Evolutionary conservation across 2,113 vertebrate genomes (phyloP).

Genomic region (Callospermophilus lateralis): DNA sequence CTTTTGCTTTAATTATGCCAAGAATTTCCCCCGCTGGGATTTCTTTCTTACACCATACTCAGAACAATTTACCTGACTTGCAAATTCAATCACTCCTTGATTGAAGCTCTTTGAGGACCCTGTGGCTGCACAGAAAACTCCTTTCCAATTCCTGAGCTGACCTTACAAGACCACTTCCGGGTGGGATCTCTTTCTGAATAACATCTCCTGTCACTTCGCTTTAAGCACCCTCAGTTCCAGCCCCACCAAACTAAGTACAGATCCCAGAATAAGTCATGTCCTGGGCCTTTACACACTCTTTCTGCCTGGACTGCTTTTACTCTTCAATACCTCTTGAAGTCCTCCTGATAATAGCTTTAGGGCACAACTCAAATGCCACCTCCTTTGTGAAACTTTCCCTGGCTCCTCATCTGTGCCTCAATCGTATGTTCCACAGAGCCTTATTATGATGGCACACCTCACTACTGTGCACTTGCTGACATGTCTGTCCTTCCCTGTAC

Average conservation of each 20-base stretch:
- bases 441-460: rapidly evolving
- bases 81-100: not conserved
- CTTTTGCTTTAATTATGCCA: not conserved
- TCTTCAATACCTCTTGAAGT: not conserved
- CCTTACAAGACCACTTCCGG: not conserved
- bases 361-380: not conserved
- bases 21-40: not conserved
- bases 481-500: not conserved
- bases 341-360: not conserved
- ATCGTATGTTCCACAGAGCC: rapidly evolving
- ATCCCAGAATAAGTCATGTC: rapidly evolving
- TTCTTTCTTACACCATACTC: not conserved
- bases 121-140: not conserved
- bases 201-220: not conserved
- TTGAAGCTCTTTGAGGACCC: not conserved
- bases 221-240: not conserved
- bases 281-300: not conserved
- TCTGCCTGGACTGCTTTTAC: not conserved
- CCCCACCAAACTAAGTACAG: not conserved
- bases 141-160: not conserved
- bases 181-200: not conserved
- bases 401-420: not conserved
- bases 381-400: not conserved
- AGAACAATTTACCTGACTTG: not conserved
- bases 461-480: rapidly evolving